A percentile compares a stretch with the other conserved stretches of the same genome.
phyloP scores from a whole-genome alignment of 2,888 invertebrate species.

The Pteria penguin region DNA sequence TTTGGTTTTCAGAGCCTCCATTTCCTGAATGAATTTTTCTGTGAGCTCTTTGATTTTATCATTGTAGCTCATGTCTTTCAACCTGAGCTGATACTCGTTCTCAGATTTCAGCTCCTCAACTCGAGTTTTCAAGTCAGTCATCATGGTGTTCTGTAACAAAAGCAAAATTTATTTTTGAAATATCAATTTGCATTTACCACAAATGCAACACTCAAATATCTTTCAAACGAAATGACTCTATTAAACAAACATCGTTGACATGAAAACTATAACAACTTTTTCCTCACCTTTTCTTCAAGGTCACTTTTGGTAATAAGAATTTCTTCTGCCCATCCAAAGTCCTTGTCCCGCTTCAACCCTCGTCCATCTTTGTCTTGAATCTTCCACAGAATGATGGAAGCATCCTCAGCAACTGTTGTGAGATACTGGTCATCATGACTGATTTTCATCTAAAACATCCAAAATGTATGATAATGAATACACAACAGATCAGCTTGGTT shows the following conservation, averaged over 20 bases:
- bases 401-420: constrained; percentile 88
- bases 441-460: constrained; percentile 83
- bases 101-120: constrained; percentile 93
- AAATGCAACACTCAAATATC: not conserved
- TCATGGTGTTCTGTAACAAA: constrained; percentile 81
- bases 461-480: too few relatives aligned
- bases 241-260: too few relatives aligned
- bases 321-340: constrained; percentile 88
- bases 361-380: constrained; percentile 84
- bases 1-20: constrained; percentile 87
- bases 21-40: constrained; percentile 89
- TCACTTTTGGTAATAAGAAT: constrained; percentile 88
- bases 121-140: constrained; percentile 85
- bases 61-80: constrained; percentile 87
- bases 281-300: constrained; percentile 90
- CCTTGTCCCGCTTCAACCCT: constrained; percentile 85
- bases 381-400: constrained; percentile 92
- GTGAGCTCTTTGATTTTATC: constrained; percentile 91
- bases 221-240: too few relatives aligned
- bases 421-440: constrained; percentile 88
- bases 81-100: constrained; percentile 90
- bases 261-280: too few relatives aligned
- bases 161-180: not conserved
- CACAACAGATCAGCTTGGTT: too few relatives aligned
- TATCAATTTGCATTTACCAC: not conserved